Evolutionary conservation across 2,113 vertebrate species (phyloP).

Genomic region (Erythrocercus mccallii): DNA sequence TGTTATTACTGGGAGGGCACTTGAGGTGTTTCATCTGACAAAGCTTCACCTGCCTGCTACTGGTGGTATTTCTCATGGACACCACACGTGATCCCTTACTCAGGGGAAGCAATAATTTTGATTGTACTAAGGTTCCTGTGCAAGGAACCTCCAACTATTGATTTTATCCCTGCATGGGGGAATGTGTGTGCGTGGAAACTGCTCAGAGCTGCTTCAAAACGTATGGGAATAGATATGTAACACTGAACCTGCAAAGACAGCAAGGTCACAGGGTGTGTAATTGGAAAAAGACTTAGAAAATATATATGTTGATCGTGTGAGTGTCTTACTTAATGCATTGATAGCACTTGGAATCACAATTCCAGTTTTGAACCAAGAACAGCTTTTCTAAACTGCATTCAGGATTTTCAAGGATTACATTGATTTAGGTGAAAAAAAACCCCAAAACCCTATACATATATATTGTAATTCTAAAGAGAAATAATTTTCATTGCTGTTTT

Average conservation of each 20-base stretch:
- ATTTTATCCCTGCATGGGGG: neutral
- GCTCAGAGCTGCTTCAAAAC: neutral
- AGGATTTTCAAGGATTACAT: neutral
- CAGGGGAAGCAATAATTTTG: neutral
- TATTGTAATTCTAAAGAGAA: neutral
- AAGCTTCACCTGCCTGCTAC: neutral
- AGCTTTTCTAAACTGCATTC: neutral
- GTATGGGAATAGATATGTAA: neutral
- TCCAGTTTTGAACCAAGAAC: neutral
- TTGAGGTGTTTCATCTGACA: neutral
- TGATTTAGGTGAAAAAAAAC: neutral
- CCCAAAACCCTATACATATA: rapidly evolving
- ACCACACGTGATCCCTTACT: rapidly evolving
- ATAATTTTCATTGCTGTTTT: neutral
- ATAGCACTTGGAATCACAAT: neutral
- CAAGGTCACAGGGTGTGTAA: neutral
- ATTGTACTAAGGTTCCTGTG: neutral
- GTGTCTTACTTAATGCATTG: neutral
- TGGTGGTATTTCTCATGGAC: neutral
- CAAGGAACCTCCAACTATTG: rapidly evolving
- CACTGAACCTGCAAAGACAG: neutral
- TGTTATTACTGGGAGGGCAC: neutral
- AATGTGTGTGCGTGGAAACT: neutral
- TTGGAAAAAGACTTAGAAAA: neutral
- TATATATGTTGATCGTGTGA: neutral